Evolutionary conservation across 2,113 vertebrate species (phyloP), one percentile per base, ranked within the genome.

Genomic region (Cathartes aura): DNA sequence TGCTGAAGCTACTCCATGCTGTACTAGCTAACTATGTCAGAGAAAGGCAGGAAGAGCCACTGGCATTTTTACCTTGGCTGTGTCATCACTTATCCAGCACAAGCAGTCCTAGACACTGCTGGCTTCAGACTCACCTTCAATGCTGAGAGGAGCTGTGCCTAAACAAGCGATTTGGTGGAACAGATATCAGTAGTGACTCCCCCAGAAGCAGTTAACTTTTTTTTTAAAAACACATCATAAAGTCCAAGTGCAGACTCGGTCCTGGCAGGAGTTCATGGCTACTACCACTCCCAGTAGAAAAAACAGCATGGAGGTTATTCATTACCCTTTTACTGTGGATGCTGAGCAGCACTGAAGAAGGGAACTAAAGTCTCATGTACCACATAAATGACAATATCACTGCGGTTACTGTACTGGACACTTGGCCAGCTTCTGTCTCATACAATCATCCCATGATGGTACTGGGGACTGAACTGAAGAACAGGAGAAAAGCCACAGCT

Each of bases 31-130:
- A 52, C 24, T 26, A 36, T n/a, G 50, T 15, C 68, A 87, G 38
- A 71, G 43, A 71, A 81, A 89, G 73, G n/a, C 67, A 66, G 45
- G 36, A 76, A 78, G 40, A 91, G 32, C 29, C 84, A 71, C 67
- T 62, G 86, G 75, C 38, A 87, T 58, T 89, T 90, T 66, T 67
- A 82, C 76, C 89, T 74, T 43, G 43, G 40, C 47, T 89, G 38
- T 82, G 81, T 95, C 81, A 94, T 89, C 97, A 91, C 89, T 93
- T 78, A n/a, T 3, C 23, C 40, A 63, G 47, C 68, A 81, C 45
- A 81, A 70, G 47, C 7, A 58, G 32, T 42, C 5, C n/a, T 17
- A 83, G 59, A 74, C 29, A 11, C 59, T n/a, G 42, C 55, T 90
- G 84, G 55, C 82, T 90, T 89, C 88, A 88, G 62, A 82, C 18